Base-by-base conservation (phyloP, 2,888 invertebrate species). In the Cantharis rustica region DNA sequence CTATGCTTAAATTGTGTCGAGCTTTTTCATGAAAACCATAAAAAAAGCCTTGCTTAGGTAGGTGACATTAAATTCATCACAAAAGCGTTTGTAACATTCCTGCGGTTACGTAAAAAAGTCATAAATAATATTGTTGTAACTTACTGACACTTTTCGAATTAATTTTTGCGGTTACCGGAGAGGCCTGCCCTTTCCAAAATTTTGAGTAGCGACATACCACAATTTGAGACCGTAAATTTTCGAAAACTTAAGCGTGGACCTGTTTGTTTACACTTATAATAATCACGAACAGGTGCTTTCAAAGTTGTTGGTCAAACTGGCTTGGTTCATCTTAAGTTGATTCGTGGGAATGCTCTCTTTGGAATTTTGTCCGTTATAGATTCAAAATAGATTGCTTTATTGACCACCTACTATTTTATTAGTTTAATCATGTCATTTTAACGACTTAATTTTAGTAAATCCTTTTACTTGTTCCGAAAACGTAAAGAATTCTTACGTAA, bases 311-410 rank as follows among this genome's bases (percentile, higher is more conserved):
- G 70, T 23, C 69, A 69, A 74, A 70, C 69, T 70, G 63, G 74
- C 64, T 63, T 73, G 27, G 66, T 72, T 31, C 75, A 72, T 69
- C 72, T 27, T 26, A 15, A 26, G 75, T 66, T 69, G 75, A 72
- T 75, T 66, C 75, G 75, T 75, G 75, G 75, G 75, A 75, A 75
- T 68, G 69, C 63, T 71, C 75, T 62, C 64, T 31, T 66, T 64
- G 74, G 74, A 74, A 74, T 74, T 74, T 69, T 47, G 62, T 74
- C 47, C 31, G 74, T 69, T 69, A 64, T 20, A 64, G 31, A 64
- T 74, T 23, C 63, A 70, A 61, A 69, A 69, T 63, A 17, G 31
- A 64, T 69, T 17, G 26, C 20, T 26, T 69, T 16, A 31, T 69
- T 26, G 26, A 47, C 63, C 16, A 63, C 23, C 23, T 66, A 20